Evolutionary conservation across 2,113 vertebrate genomes (phyloP).

Genomic region (Mustela lutreola): DNA sequence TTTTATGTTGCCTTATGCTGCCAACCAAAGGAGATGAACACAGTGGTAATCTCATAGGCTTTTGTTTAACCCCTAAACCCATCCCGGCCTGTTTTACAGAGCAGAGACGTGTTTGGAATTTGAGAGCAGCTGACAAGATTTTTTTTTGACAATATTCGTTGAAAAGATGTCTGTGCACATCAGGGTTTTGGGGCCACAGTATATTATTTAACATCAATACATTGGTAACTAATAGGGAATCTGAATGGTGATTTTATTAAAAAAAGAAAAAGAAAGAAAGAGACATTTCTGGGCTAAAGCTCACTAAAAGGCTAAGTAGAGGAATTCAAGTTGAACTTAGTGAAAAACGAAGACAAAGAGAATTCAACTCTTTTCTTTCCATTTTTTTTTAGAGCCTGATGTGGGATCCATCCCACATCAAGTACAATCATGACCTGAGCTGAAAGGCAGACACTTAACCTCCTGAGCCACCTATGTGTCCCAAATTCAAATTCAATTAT

Average conservation of each 20-base stretch:
- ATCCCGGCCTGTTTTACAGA: conserved; percentile 29
- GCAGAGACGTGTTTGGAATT: conserved; percentile 54
- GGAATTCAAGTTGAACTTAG: not conserved
- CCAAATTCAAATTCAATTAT: not conserved
- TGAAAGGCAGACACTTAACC: not conserved
- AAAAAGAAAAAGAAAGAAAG: not conserved
- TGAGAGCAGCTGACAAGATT: conserved; percentile 55
- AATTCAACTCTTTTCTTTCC: not conserved
- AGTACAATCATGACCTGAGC: not conserved
- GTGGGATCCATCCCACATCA: not conserved
- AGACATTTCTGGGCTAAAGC: not conserved
- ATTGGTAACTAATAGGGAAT: not conserved
- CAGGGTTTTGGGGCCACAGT: not conserved
- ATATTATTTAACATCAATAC: not conserved
- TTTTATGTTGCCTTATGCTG: not conserved
- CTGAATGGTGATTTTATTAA: conserved; percentile 28
- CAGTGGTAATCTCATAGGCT: not conserved
- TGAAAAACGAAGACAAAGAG: not conserved
- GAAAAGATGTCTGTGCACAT: conserved; percentile 38
- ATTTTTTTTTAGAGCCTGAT: not conserved
- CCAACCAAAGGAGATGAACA: not conserved
- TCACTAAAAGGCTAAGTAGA: not conserved
- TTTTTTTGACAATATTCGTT: conserved; percentile 55
- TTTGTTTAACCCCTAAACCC: conserved; percentile 3
- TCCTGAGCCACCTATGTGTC: not conserved